Evolutionary conservation across 2,113 vertebrate species (phyloP), one percentile per base, ranked within the genome.

Genomic region (Odontesthes bonariensis): DNA sequence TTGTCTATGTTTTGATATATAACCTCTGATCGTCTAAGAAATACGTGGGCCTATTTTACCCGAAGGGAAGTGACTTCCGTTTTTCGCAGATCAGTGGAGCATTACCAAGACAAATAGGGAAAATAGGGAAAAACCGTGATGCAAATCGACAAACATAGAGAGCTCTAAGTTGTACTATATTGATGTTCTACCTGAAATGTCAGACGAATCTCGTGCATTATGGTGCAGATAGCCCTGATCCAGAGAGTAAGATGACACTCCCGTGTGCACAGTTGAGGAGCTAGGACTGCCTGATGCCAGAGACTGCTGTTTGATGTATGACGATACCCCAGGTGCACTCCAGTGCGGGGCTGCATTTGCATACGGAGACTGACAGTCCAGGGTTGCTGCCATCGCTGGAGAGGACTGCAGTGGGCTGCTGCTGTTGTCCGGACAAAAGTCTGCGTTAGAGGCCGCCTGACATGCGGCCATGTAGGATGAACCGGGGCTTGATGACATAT

Each of bases 221-320:
- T 98, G 98, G 78, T 97, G 97, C 90, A 97, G 93, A 82, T 97
- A 97, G 77, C 92, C 94, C 81, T 97, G 97, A 85, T 98, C 97
- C 94, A 98, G 87, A 9, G 96, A 95, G 79, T 97, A 99, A 27
- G 96, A 90, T 0, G 96, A 87, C 93, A 97, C 91, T 67, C 95
- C 93, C 61, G 96, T 87, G 87, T 97, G 96, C 83, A 96, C 86
- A 56, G 94, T 93, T 1, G 96, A 91, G 8, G 96, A 89, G 13
- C 95, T 88, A 17, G 94, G 84, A 69, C 92, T 93, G 92, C 91
- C 88, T 1, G 96, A 90, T 33, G 94, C 92, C 86, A 96, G 84
- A 10, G 94, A 81, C 85, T 97, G 96, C 91, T 98, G 97, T 85
- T 98, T 99, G 89, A 97, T 94, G 92, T 98, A 98, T 51, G 97